Evolutionary conservation across 2,797 vertebrate genomes (phyloP).

Genomic region (Eremophila alpestris): DNA sequence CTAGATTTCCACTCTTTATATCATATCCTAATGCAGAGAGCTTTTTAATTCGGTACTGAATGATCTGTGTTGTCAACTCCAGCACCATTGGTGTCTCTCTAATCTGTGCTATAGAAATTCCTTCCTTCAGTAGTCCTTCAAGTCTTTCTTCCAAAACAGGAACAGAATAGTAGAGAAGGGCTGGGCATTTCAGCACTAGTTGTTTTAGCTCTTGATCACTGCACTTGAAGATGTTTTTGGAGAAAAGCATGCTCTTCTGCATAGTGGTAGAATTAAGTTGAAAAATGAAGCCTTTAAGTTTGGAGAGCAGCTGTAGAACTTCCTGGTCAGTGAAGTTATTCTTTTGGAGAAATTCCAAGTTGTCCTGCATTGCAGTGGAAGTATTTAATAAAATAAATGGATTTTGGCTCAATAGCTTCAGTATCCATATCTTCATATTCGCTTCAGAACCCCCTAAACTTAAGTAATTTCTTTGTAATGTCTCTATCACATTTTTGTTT

Average conservation of each 20-base stretch:
- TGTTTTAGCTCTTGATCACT: conserved; percentile 79
- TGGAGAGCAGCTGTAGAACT: conserved; percentile 87
- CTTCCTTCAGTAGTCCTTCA: conserved; percentile 78
- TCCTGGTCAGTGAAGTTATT: conserved; percentile 82
- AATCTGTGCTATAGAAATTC: conserved; percentile 86
- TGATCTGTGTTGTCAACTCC: conserved; percentile 88
- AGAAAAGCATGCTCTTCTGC: conserved; percentile 81
- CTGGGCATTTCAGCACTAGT: conserved; percentile 86
- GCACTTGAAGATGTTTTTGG: conserved; percentile 82
- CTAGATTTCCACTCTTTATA: conserved; percentile 80
- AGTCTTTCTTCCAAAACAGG: conserved; percentile 84
- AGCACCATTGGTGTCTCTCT: conserved; percentile 83
- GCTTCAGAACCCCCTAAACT: conserved; percentile 84
- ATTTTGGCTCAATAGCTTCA: conserved; percentile 93
- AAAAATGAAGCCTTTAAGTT: conserved; percentile 89
- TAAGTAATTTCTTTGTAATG: conserved; percentile 83
- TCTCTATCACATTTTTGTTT: conserved; percentile 80
- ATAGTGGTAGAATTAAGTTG: conserved; percentile 84
- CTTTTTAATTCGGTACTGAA: conserved; percentile 85
- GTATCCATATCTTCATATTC: conserved; percentile 90
- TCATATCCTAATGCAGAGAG: conserved; percentile 81
- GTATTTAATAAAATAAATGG: conserved; percentile 88
- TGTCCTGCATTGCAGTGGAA: conserved; percentile 77
- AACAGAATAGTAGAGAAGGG: conserved; percentile 87
- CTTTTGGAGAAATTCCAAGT: conserved; percentile 84